phyloP scores from a whole-genome alignment of 1,140 invertebrate genomes.

The Heterodera schachtii region DNA sequence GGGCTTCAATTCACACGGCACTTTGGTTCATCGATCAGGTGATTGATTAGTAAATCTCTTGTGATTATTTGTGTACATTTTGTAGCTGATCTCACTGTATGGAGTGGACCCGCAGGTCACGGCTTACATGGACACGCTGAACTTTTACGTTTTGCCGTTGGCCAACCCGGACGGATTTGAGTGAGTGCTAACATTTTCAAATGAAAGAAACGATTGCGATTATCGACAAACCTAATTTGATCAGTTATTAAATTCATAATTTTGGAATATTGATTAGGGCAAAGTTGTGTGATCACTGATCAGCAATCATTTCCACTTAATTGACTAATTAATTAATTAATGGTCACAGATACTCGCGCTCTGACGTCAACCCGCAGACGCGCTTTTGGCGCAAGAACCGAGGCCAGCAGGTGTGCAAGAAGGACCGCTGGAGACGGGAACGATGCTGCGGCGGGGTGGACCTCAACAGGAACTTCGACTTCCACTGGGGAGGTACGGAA shows the following conservation, averaged over 20 bases:
- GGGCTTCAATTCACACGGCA: slow-evolving; percentile 66
- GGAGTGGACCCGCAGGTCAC: slow-evolving; percentile 57
- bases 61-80: neutral
- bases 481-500: slow-evolving; percentile 61
- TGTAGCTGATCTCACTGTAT: slow-evolving; percentile 58
- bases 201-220: no score
- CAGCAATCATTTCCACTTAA: no score
- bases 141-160: slow-evolving; percentile 68
- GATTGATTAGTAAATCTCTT: neutral
- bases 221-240: no score
- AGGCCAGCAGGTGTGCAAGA: slow-evolving; percentile 57
- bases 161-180: slow-evolving; percentile 67
- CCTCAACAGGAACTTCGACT: slow-evolving; percentile 64
- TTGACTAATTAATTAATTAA: slow-evolving; percentile 8
- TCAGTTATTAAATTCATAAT: no score
- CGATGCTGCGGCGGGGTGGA: slow-evolving; percentile 69
- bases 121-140: slow-evolving; percentile 65
- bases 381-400: slow-evolving; percentile 64
- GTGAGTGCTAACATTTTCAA: neutral
- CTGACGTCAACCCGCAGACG: slow-evolving; percentile 62
- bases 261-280: no score
- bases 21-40: slow-evolving; percentile 66
- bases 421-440: slow-evolving; percentile 63
- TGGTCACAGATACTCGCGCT: slow-evolving; percentile 49
- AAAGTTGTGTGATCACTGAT: no score